Evolutionary conservation across 2,113 vertebrate genomes (phyloP), one percentile per base, ranked within the genome.

Genomic region (Cyprinodon brontotheroides): DNA sequence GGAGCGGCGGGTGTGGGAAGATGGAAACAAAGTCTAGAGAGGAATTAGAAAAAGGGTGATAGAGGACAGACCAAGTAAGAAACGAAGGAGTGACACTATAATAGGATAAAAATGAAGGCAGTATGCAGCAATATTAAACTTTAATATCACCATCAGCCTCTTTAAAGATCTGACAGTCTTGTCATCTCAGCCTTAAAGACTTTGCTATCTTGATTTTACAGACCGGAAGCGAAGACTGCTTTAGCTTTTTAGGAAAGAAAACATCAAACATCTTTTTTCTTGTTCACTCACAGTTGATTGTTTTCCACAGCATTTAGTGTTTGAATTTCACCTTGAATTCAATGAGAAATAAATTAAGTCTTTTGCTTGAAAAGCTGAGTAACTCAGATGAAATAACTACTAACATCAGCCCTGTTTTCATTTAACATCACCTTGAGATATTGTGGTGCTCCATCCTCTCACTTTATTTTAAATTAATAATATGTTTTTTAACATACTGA

Each of bases 1-100:
- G 80, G 47, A 69, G 67, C 69, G 66, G 88, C 85, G 85, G 29
- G 65, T 85, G 65, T 78, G 79, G 63, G 62, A 86, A 70, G 79
- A 61, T 29, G 43, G 36, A 74, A 60, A 64, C 78, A 50, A 50
- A 57, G 50, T 57, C 64, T 60, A 75, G 75, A 69, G 86, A 77
- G 59, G 65, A 78, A 79, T 75, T 43, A 11, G 40, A 53, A 68
- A 29, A 65, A 61, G 53, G 77, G 83, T 70, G 75, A 80, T 83
- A 72, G 39, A 71, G 63, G 68, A 79, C 40, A 20, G 67, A 48
- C 41, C 45, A 70, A 43, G 47, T 61, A 37, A 53, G 39, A 60
- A 64, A 59, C 78, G 57, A 74, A 78, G 39, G 77, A 78, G 11
- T 71, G 9, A 0, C 20, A 66, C 36, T 36, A 62, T 64, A 81